These are phyloP conservation scores for Heliocidaris erythrogramma DNA, from an alignment of 35 echinoderm and acorn worm species.

Conservation along the genomic window DNA sequence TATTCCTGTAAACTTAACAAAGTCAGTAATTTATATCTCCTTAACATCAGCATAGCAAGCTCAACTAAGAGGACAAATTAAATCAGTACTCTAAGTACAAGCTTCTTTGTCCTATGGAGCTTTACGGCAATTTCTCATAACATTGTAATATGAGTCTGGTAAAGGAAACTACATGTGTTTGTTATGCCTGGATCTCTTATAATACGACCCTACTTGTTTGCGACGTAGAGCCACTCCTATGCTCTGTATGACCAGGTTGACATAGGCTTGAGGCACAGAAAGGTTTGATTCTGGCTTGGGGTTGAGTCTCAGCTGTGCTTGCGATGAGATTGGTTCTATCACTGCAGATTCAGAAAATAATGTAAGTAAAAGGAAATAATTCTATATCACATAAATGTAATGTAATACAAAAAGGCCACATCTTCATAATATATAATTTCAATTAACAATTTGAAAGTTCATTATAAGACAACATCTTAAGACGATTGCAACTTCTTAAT, in stretches of 20 bases:
- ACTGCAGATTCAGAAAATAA: constrained; percentile 37
- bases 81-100: too few relatives aligned
- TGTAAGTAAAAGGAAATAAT: background rate
- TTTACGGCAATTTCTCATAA: too few relatives aligned
- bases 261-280: constrained; percentile 82
- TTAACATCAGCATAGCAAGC: too few relatives aligned
- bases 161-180: too few relatives aligned
- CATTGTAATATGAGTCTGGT: too few relatives aligned
- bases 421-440: background rate
- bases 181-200: too few relatives aligned
- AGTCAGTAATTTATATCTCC: too few relatives aligned
- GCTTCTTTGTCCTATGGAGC: too few relatives aligned
- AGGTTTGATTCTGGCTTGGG: constrained; percentile 87
- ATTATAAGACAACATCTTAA: background rate
- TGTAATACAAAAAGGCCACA: background rate
- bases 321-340: constrained; percentile 89
- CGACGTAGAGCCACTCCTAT: constrained; percentile 81
- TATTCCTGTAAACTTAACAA: too few relatives aligned
- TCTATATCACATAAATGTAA: background rate
- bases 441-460: background rate
- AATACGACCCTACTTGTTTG: constrained; percentile 69
- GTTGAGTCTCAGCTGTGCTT: constrained; percentile 93
- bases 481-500: too few relatives aligned
- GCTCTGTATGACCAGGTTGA: constrained; percentile 88
- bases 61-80: too few relatives aligned